Percentiles rank a stretch among this genome's conserved stretches.
These are phyloP conservation scores for Noctuana brunneofusca DNA, from an alignment of 2,888 invertebrate species.

Conservation along the genomic window DNA sequence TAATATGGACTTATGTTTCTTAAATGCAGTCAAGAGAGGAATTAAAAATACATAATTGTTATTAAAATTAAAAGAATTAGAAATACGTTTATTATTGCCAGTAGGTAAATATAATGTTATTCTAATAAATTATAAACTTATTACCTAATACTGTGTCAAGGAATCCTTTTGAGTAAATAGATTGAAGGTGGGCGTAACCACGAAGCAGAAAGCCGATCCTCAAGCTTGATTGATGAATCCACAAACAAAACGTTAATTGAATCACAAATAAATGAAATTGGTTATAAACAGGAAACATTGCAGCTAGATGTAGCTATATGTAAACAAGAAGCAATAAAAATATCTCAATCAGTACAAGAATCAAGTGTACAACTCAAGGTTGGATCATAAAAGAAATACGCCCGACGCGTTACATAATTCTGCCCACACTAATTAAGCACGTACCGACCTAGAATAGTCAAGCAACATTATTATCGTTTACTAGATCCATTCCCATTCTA, in stretches of 20 bases:
- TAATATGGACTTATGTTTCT: no score
- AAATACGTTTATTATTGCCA: no score
- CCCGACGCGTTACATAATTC: conserved; percentile 62
- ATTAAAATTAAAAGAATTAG: no score
- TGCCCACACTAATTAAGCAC: conserved; percentile 72
- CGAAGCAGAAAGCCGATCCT: conserved; percentile 19
- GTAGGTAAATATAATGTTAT: no score
- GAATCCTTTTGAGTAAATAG: conserved; percentile 12
- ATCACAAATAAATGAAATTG: conserved; percentile 39
- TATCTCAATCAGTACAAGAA: conserved; percentile 71
- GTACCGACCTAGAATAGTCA: conserved; percentile 62
- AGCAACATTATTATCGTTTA: conserved; percentile 57
- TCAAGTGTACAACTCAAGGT: conserved; percentile 69
- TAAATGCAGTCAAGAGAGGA: background rate
- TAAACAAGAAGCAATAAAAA: conserved; percentile 61
- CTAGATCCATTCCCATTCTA: conserved; percentile 46
- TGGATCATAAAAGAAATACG: conserved; percentile 65
- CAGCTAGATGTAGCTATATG: conserved; percentile 48
- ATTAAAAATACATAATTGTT: background rate
- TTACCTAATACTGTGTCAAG: conserved; percentile 5
- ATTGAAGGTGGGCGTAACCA: conserved; percentile 10
- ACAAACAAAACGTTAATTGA: conserved; percentile 28
- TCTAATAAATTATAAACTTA: no score
- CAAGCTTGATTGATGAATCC: conserved; percentile 12
- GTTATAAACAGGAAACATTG: conserved; percentile 49